phyloP scores from a whole-genome alignment of 1,140 invertebrate genomes.

The Drosophila nebulosa region DNA sequence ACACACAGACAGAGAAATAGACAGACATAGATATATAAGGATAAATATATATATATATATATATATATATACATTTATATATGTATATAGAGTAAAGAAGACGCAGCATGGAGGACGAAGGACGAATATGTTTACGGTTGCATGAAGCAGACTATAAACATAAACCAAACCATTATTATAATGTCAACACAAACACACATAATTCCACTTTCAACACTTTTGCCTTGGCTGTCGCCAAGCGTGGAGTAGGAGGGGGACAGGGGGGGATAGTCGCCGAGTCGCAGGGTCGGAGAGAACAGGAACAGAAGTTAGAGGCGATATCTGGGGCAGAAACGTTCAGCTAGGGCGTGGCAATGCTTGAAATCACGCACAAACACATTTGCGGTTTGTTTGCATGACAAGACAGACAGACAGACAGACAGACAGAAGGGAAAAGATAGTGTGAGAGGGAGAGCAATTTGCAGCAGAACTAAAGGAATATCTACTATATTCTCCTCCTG shows the following conservation, averaged over 20 bases:
- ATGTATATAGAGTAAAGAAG: neutral
- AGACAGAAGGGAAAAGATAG: neutral
- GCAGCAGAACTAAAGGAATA: constrained; percentile 2
- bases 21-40: constrained; percentile 7
- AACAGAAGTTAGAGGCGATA: neutral
- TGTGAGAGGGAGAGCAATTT: neutral
- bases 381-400: constrained; percentile 54
- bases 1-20: constrained; percentile 1
- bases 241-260: neutral
- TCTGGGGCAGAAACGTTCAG: neutral
- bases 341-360: constrained; percentile 33
- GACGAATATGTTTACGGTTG: constrained; percentile 40
- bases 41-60: constrained; percentile 2
- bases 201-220: constrained; percentile 70
- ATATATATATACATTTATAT: neutral
- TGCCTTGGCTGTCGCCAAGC: constrained; percentile 11
- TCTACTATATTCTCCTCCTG: neutral
- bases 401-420: neutral
- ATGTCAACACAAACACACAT: constrained; percentile 71
- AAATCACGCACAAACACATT: constrained; percentile 65
- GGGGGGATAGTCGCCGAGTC: neutral
- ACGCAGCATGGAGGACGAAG: constrained; percentile 8
- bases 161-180: constrained; percentile 72
- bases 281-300: neutral
- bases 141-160: constrained; percentile 65